Percentiles rank a stretch among this genome's conserved stretches.
Evolutionary conservation across 2,888 invertebrate species (phyloP).

Genomic region (Dryocosmus kuriphilus): DNA sequence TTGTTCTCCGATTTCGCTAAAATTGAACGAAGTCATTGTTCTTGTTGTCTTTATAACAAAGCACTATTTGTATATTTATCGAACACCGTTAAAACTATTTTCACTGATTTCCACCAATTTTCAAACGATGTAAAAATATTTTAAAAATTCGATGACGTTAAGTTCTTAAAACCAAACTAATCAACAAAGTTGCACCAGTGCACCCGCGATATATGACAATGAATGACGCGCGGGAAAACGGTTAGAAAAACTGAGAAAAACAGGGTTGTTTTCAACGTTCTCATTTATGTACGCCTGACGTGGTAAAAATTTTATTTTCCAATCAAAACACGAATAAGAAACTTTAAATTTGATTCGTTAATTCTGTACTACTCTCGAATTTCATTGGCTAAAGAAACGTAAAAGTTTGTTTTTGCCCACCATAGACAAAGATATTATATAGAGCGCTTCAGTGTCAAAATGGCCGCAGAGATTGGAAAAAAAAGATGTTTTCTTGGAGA

Average conservation of each 20-base stretch:
- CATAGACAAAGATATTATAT: no score
- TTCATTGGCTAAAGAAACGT: no score
- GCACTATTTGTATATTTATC: background rate
- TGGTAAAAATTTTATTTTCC: no score
- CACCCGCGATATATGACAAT: background rate
- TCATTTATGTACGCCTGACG: background rate
- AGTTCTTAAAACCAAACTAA: background rate
- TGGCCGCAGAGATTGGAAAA: no score
- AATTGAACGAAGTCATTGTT: constrained; percentile 79
- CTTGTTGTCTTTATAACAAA: background rate
- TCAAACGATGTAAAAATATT: background rate
- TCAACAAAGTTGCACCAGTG: background rate
- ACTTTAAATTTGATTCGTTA: no score
- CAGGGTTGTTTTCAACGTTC: background rate
- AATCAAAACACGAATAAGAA: no score
- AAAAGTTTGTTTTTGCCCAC: no score
- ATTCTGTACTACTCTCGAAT: no score
- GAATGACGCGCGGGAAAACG: constrained; percentile 13
- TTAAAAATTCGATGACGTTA: background rate
- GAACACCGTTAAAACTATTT: background rate
- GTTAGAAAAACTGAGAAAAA: background rate
- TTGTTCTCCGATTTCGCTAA: constrained; percentile 79
- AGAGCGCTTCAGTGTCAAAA: no score
- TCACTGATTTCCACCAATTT: background rate
- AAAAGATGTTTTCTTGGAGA: no score